Conservation (phyloP, 2,888 invertebrate genomes). For the Alloscopus bannaensis region DNA sequence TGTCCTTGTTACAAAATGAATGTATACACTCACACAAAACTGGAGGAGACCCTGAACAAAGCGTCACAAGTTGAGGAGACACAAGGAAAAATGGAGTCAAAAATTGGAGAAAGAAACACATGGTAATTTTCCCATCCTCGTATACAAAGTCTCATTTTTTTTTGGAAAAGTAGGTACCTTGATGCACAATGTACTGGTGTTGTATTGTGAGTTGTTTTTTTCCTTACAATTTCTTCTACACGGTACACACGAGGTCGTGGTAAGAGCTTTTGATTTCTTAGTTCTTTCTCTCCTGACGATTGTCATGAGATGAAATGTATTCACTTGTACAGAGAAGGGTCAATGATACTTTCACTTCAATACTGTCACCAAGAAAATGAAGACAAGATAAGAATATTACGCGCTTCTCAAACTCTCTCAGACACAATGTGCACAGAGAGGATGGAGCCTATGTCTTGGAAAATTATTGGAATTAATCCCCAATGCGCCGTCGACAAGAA, state of each 20-base stretch:
- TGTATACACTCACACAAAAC: no score
- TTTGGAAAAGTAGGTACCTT: no score
- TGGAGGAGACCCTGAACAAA: no score
- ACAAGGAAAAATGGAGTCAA: conserved; percentile 22
- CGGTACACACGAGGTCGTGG: background rate
- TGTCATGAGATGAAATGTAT: background rate
- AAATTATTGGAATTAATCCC: conserved; percentile 25
- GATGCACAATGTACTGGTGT: no score
- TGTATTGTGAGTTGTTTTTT: conserved; percentile 15
- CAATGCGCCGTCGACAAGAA: conserved; percentile 14
- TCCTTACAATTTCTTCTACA: background rate
- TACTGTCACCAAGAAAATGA: no score
- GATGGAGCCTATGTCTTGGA: background rate
- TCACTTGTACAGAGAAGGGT: background rate
- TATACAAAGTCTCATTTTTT: background rate
- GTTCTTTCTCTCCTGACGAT: background rate
- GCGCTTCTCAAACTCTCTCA: no score
- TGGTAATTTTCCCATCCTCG: conserved; percentile 59
- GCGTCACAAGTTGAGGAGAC: no score
- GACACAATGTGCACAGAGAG: background rate
- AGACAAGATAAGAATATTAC: no score
- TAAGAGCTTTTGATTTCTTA: background rate
- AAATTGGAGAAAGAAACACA: conserved; percentile 47
- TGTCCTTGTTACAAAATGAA: background rate
- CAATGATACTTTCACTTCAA: no score